A percentile compares a stretch with the other conserved stretches of the same genome.
phyloP scores from a whole-genome alignment of 2,797 vertebrate species.

The Garrulus glandarius region DNA sequence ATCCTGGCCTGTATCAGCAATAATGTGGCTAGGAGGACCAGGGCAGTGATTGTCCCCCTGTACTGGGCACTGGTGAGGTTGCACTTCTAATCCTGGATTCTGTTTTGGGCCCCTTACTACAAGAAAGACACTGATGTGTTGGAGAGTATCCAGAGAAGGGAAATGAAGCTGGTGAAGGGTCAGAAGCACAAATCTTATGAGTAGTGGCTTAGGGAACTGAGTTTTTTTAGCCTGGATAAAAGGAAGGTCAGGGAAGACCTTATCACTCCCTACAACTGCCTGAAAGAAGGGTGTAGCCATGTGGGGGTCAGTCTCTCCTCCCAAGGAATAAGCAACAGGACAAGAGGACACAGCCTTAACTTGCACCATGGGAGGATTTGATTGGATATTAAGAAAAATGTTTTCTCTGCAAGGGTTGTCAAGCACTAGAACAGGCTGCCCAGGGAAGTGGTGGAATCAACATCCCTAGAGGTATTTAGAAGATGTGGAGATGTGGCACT shows the following conservation, averaged over 20 bases:
- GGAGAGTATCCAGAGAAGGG: background rate
- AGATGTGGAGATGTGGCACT: background rate
- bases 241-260: background rate
- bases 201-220: accelerated
- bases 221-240: background rate
- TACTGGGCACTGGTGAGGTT: background rate
- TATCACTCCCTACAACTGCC: background rate
- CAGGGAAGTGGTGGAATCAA: background rate
- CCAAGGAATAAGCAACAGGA: background rate
- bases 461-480: background rate
- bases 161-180: background rate
- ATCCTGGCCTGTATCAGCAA: background rate
- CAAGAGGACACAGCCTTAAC: background rate
- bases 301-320: background rate
- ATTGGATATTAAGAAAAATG: background rate
- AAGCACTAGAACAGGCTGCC: background rate
- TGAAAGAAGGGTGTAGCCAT: background rate
- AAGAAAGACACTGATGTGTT: background rate
- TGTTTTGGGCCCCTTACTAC: background rate
- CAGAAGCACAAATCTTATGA: background rate
- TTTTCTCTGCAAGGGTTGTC: background rate
- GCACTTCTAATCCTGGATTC: background rate
- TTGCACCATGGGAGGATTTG: background rate
- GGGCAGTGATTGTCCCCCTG: background rate
- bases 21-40: background rate